Conservation (phyloP, 2,113 vertebrate species). For the Lepisosteus osseus region DNA sequence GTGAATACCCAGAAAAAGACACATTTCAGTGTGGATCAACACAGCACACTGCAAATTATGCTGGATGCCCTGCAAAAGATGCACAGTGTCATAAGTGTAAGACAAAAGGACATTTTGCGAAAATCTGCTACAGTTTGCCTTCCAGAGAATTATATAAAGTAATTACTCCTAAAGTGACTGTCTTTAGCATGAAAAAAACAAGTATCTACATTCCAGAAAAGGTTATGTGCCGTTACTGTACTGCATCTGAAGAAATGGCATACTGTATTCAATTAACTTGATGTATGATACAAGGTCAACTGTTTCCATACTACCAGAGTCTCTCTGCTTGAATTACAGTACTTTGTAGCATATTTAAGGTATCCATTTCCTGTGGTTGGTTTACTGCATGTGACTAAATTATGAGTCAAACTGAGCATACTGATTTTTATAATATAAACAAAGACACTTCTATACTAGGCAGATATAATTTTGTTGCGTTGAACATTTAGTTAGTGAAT, state of each 20-base stretch:
- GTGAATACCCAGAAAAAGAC: background rate
- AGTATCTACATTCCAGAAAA: background rate
- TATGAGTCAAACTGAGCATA: too few relatives aligned
- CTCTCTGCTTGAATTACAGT: background rate
- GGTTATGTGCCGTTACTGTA: background rate
- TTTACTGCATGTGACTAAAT: background rate
- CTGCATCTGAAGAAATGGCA: background rate
- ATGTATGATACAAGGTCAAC: background rate
- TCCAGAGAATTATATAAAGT: background rate
- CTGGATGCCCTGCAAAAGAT: background rate
- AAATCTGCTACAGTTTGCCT: background rate
- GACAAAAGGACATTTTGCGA: background rate
- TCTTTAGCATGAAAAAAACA: background rate
- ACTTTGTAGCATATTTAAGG: background rate
- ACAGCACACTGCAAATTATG: background rate
- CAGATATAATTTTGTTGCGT: too few relatives aligned
- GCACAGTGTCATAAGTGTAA: background rate
- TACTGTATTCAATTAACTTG: background rate
- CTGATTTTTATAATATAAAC: too few relatives aligned
- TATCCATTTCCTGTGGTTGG: background rate
- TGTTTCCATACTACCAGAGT: background rate
- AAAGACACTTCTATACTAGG: too few relatives aligned
- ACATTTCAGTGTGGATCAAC: background rate
- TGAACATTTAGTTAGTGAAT: too few relatives aligned
- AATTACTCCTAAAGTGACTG: background rate